Percentiles rank a stretch among this genome's conserved stretches.
Evolutionary conservation across 2,888 invertebrate genomes (phyloP).

Genomic region (Bruchidius siliquastri): DNA sequence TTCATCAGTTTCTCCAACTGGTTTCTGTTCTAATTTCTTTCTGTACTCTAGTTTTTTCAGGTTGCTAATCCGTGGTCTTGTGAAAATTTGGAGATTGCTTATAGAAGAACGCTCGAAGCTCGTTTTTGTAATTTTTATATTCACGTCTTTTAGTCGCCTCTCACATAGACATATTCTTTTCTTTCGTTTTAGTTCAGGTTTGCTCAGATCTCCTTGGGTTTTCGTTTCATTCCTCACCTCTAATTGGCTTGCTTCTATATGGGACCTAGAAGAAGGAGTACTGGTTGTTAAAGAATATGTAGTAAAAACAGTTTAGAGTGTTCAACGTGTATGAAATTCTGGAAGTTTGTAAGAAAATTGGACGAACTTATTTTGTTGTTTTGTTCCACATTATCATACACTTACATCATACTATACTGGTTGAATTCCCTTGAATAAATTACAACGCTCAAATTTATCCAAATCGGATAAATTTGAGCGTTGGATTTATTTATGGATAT

Average conservation of each 20-base stretch:
- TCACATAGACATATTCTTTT: neutral
- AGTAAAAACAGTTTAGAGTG: too few species aligned
- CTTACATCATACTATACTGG: too few species aligned
- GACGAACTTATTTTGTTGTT: too few species aligned
- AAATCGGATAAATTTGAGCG: too few species aligned
- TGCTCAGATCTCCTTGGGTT: neutral
- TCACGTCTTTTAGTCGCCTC: neutral
- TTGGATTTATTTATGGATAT: too few species aligned
- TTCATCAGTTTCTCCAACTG: too few species aligned
- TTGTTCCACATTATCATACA: too few species aligned
- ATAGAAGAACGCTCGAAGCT: neutral
- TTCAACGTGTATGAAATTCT: too few species aligned
- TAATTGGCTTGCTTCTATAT: neutral
- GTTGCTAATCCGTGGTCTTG: neutral
- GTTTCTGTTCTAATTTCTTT: neutral
- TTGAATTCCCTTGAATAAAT: too few species aligned
- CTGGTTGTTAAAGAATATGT: too few species aligned
- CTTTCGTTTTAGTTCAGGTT: neutral
- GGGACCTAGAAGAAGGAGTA: neutral
- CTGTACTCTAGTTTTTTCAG: neutral
- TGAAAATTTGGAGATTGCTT: neutral
- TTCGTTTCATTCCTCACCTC: neutral
- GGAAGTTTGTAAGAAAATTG: too few species aligned
- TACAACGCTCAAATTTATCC: too few species aligned
- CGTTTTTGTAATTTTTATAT: neutral